phyloP scores from a whole-genome alignment of 2,797 vertebrate species.

The Decapterus maruadsi region DNA sequence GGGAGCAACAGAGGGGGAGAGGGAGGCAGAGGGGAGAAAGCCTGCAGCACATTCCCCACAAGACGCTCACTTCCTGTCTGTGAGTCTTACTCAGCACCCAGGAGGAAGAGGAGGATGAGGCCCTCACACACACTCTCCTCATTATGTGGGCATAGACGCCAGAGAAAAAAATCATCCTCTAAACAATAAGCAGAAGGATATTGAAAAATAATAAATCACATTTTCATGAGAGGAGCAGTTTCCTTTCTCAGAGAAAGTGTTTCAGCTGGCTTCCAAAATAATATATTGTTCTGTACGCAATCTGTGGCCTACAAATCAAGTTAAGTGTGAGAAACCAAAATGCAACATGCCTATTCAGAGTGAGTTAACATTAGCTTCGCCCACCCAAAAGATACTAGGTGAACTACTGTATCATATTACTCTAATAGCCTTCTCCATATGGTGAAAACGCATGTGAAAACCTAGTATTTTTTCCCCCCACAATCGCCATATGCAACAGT shows the following conservation, averaged over 20 bases:
- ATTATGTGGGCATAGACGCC: conserved; percentile 38
- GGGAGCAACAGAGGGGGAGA: conserved; percentile 56
- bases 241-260: conserved; percentile 6
- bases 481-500: conserved; percentile 1
- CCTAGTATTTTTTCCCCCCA: background rate
- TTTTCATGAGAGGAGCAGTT: conserved; percentile 7
- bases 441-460: conserved; percentile 25
- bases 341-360: background rate
- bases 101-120: conserved; percentile 71
- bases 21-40: conserved; percentile 48
- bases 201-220: conserved; percentile 17
- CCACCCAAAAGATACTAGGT: background rate
- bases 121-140: conserved; percentile 60
- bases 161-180: conserved; percentile 19
- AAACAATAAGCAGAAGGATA: conserved; percentile 17
- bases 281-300: background rate
- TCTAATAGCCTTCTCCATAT: conserved; percentile 7
- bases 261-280: conserved; percentile 25
- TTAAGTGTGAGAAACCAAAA: background rate
- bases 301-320: conserved; percentile 6
- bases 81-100: conserved; percentile 80
- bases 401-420: background rate
- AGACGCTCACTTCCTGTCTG: conserved; percentile 85
- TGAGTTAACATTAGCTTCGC: background rate
- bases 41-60: conserved; percentile 83